A percentile compares a stretch with the other conserved stretches of the same genome.
Evolutionary conservation across 2,888 invertebrate species (phyloP).

Genomic region (Parnassius glacialis): DNA sequence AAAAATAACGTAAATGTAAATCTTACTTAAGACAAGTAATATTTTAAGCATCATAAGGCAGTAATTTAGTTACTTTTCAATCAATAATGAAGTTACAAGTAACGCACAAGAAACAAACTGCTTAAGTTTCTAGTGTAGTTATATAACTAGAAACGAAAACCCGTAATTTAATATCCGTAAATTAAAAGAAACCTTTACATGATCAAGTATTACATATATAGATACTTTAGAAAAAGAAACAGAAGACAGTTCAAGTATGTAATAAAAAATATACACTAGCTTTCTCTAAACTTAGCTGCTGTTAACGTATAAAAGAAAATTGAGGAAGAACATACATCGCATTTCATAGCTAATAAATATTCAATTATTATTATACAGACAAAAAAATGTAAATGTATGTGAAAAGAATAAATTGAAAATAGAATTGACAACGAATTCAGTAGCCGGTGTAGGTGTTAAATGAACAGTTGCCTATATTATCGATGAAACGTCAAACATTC

Average conservation of each 20-base stretch:
- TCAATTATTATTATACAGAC: slow-evolving; percentile 21
- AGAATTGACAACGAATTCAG: slow-evolving; percentile 42
- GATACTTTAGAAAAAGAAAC: too few relatives aligned
- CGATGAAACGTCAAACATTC: slow-evolving; percentile 55
- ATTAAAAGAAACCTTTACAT: too few relatives aligned
- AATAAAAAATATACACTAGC: background rate
- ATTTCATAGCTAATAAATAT: slow-evolving; percentile 20
- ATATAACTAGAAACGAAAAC: too few relatives aligned
- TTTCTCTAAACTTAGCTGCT: background rate
- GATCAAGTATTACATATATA: too few relatives aligned
- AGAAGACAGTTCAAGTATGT: background rate
- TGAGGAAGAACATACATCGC: slow-evolving; percentile 6
- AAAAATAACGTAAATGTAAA: too few relatives aligned
- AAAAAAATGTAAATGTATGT: slow-evolving; percentile 24
- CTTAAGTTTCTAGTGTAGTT: too few relatives aligned
- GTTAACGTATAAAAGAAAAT: background rate
- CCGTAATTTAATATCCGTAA: too few relatives aligned
- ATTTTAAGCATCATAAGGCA: too few relatives aligned
- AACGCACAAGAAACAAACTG: too few relatives aligned
- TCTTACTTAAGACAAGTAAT: too few relatives aligned
- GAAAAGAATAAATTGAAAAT: slow-evolving; percentile 41
- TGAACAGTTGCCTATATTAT: slow-evolving; percentile 52
- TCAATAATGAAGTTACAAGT: too few relatives aligned
- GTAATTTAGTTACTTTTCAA: too few relatives aligned
- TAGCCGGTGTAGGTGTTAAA: slow-evolving; percentile 68